A percentile compares a stretch with the other conserved stretches of the same genome.
These are phyloP conservation scores for Trachurus trachurus DNA, from an alignment of 2,797 vertebrate species.

Conservation along the genomic window DNA sequence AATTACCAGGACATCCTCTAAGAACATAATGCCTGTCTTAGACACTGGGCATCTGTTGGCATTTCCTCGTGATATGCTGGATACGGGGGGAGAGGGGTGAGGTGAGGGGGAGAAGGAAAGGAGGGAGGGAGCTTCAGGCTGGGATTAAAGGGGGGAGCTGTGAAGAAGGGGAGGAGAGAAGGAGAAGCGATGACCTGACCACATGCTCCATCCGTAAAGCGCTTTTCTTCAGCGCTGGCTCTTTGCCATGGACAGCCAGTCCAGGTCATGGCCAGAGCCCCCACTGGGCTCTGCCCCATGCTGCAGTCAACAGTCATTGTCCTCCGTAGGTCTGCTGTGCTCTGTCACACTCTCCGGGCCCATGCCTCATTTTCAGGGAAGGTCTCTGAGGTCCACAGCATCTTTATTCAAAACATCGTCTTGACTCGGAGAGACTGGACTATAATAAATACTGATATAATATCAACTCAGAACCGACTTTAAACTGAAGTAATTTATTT, in stretches of 20 bases:
- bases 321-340: slow-evolving; percentile 42
- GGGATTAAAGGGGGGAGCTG: slow-evolving; percentile 86
- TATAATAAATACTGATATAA: too few relatives aligned
- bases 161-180: slow-evolving; percentile 73
- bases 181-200: slow-evolving; percentile 83
- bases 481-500: background rate
- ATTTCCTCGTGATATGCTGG: slow-evolving; percentile 76
- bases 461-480: background rate
- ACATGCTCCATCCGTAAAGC: slow-evolving; percentile 83
- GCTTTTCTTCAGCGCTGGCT: slow-evolving; percentile 73
- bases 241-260: slow-evolving; percentile 67
- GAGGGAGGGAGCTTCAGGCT: slow-evolving; percentile 68
- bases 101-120: slow-evolving; percentile 69
- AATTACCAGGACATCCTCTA: slow-evolving; percentile 84
- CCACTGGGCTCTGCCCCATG: slow-evolving; percentile 43
- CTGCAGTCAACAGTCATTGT: slow-evolving; percentile 40
- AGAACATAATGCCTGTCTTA: slow-evolving; percentile 90
- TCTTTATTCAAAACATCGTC: slow-evolving; percentile 15
- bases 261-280: slow-evolving; percentile 67
- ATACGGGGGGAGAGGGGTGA: slow-evolving; percentile 75
- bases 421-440: background rate
- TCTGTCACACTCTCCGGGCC: slow-evolving; percentile 1
- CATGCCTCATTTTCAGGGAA: background rate
- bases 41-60: slow-evolving; percentile 89
- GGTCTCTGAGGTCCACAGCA: slow-evolving; percentile 5